A percentile compares a stretch with the other conserved stretches of the same genome.
phyloP scores from a whole-genome alignment of 1,140 invertebrate species.

The Temnothorax nylanderi region DNA sequence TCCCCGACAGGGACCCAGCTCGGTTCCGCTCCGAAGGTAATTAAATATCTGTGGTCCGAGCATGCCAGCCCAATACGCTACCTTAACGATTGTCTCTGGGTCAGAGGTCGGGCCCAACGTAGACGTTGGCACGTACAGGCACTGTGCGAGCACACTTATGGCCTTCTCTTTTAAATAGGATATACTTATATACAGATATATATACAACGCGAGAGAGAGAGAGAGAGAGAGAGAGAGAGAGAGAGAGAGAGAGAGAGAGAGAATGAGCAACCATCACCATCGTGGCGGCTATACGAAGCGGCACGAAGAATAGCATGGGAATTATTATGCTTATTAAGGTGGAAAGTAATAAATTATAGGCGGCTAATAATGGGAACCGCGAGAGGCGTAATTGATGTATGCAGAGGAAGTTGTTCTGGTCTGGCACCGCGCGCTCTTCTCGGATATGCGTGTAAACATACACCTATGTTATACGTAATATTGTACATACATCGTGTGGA shows the following conservation, averaged over 20 bases:
- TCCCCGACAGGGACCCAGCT: background rate
- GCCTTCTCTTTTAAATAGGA: conserved; percentile 26
- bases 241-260: background rate
- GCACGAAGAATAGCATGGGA: conserved; percentile 81
- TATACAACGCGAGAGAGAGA: background rate
- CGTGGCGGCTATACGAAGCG: conserved; percentile 45
- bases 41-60: conserved; percentile 80
- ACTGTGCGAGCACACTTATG: conserved; percentile 33
- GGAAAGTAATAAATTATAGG: conserved; percentile 85
- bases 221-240: background rate
- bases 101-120: conserved; percentile 78
- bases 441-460: conserved; percentile 41
- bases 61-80: conserved; percentile 71
- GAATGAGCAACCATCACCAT: background rate
- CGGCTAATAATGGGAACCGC: conserved; percentile 69
- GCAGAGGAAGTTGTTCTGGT: conserved; percentile 82
- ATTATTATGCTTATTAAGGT: conserved; percentile 84
- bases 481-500: conserved; percentile 38
- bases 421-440: conserved; percentile 42
- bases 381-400: conserved; percentile 82
- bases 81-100: conserved; percentile 85
- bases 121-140: background rate
- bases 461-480: conserved; percentile 54
- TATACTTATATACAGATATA: background rate
- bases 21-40: conserved; percentile 75